Conservation (phyloP, 1,140 invertebrate genomes). For the Phymorhynchus buccinoides region DNA sequence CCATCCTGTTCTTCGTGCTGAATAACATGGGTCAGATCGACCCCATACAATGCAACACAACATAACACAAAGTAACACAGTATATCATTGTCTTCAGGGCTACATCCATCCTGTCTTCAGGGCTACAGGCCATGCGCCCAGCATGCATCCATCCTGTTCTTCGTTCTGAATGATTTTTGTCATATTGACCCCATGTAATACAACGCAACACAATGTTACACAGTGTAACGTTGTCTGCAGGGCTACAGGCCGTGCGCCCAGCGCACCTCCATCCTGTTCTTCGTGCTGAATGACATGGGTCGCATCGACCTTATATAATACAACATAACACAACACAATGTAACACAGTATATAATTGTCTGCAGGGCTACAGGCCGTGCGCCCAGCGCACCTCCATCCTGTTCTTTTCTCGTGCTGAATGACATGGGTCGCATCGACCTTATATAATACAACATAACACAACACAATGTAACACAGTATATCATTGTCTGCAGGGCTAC, state of each 20-base stretch:
- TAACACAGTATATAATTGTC: background rate
- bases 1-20: conserved; percentile 75
- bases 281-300: conserved; percentile 75
- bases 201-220: too few species aligned
- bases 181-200: too few species aligned
- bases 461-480: too few species aligned
- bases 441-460: too few species aligned
- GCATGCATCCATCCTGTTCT: too few species aligned
- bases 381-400: background rate
- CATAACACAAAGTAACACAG: too few species aligned
- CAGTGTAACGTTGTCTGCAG: conserved; percentile 59
- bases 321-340: too few species aligned
- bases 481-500: conserved; percentile 70
- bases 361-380: background rate
- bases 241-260: conserved; percentile 73
- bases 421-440: too few species aligned
- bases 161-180: background rate
- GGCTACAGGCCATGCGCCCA: too few species aligned
- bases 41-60: too few species aligned
- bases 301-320: conserved; percentile 76
- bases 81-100: conserved; percentile 49
- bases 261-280: conserved; percentile 74
- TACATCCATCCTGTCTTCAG: background rate
- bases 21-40: conserved; percentile 75
- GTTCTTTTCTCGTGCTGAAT: too few species aligned